A percentile compares a stretch with the other conserved stretches of the same genome.
Evolutionary conservation across 2,113 vertebrate genomes (phyloP).

Genomic region (Lanius collurio): DNA sequence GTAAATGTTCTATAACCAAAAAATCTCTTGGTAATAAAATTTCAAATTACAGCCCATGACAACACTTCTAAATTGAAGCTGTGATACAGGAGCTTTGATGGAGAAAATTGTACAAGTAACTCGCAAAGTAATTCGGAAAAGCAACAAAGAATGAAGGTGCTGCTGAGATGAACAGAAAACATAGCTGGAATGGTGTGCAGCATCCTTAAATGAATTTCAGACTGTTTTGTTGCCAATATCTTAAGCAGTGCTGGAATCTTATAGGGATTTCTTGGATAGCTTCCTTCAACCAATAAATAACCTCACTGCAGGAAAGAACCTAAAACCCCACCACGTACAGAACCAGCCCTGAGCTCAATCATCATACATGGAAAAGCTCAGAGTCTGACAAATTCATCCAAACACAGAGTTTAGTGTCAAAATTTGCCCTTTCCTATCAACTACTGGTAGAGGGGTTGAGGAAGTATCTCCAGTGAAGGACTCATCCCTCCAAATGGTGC

Average conservation of each 20-base stretch:
- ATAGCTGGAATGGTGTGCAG: conserved; percentile 37
- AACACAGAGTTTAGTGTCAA: not conserved
- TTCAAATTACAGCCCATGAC: conserved; percentile 68
- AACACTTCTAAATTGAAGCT: conserved; percentile 63
- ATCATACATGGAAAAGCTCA: not conserved
- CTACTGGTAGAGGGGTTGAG: not conserved
- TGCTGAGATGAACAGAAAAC: conserved; percentile 50
- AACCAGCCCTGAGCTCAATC: not conserved
- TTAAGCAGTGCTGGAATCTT: conserved; percentile 18
- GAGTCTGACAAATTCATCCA: not conserved
- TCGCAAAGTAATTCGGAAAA: conserved; percentile 42
- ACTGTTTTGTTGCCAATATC: conserved; percentile 19
- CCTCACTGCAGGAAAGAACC: not conserved
- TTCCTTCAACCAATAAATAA: conserved; percentile 13
- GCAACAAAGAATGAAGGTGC: conserved; percentile 59
- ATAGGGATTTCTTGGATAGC: conserved; percentile 26
- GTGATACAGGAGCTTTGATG: conserved; percentile 65
- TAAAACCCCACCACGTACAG: not conserved
- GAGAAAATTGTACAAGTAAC: conserved; percentile 68
- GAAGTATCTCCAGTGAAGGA: not conserved
- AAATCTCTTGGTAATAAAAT: conserved; percentile 67
- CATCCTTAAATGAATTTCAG: conserved; percentile 51
- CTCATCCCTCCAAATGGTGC: not conserved
- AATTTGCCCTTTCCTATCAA: not conserved
- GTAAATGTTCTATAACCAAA: conserved; percentile 70